phyloP scores from a whole-genome alignment of 2,888 invertebrate species.

The Nineta flava region DNA sequence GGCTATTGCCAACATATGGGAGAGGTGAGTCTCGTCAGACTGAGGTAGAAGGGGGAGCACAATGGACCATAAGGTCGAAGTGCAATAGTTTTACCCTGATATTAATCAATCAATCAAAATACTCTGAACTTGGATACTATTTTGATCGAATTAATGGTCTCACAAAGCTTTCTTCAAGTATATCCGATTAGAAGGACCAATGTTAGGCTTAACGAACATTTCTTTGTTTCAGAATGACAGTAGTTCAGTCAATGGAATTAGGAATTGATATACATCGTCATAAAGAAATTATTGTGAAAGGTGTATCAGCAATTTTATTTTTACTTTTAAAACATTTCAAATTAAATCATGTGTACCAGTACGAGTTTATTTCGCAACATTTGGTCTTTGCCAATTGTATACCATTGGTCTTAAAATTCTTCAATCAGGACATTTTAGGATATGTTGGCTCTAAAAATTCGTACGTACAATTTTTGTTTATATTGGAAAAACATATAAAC shows the following conservation, averaged over 20 bases:
- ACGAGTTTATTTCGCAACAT: constrained; percentile 98
- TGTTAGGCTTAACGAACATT: no score
- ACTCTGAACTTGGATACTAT: no score
- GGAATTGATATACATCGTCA: constrained; percentile 97
- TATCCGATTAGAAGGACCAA: no score
- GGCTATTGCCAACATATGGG: no score
- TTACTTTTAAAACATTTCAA: constrained; percentile 94
- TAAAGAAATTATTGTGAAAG: constrained; percentile 97
- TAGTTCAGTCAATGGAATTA: constrained; percentile 84
- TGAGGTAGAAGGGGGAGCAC: no score
- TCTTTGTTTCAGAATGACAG: constrained; percentile 55
- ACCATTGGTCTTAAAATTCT: constrained; percentile 93
- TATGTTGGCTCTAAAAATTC: constrained; percentile 90
- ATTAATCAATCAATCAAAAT: no score
- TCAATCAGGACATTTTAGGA: constrained; percentile 92
- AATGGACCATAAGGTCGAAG: no score
- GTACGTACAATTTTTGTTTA: constrained; percentile 26
- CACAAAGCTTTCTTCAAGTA: no score
- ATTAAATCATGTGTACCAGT: constrained; percentile 94
- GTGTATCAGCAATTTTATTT: constrained; percentile 77
- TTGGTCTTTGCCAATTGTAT: constrained; percentile 98
- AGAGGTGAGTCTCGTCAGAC: no score
- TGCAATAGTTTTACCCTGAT: no score
- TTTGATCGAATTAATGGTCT: no score
- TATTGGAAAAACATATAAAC: constrained; percentile 10